Evolutionary conservation across 2,113 vertebrate genomes (phyloP).

Genomic region (Sinosuthora webbiana): DNA sequence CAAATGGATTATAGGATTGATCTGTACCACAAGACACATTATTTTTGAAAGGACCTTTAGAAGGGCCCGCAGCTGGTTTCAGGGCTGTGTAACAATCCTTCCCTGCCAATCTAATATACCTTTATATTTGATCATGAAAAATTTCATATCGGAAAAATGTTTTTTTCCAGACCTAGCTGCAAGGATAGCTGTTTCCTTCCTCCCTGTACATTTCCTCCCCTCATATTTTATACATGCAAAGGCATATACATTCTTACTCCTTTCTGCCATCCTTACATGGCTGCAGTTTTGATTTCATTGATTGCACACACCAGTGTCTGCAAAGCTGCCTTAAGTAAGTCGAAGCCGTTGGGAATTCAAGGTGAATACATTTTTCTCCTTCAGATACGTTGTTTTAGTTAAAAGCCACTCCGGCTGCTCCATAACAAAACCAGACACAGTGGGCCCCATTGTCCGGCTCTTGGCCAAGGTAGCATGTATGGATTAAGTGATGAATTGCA

Average conservation of each 20-base stretch:
- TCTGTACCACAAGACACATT: background rate
- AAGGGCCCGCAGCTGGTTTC: background rate
- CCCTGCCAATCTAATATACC: background rate
- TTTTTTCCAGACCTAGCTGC: background rate
- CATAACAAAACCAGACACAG: constrained; percentile 33
- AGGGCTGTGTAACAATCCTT: background rate
- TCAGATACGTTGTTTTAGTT: constrained; percentile 47
- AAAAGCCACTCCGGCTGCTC: constrained; percentile 59
- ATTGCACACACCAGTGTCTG: constrained; percentile 7
- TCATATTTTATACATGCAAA: constrained; percentile 5
- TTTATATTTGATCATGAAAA: background rate
- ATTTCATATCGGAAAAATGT: background rate
- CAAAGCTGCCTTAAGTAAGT: constrained; percentile 30
- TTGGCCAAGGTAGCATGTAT: constrained; percentile 22
- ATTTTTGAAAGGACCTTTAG: background rate
- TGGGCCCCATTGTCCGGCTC: constrained; percentile 41
- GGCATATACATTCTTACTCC: background rate
- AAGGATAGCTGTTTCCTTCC: background rate
- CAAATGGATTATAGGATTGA: background rate
- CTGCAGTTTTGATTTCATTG: constrained; percentile 28
- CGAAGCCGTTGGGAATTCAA: constrained; percentile 34
- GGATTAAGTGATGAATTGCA: constrained; percentile 67
- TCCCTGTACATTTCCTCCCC: background rate
- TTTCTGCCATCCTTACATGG: background rate
- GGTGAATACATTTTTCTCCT: constrained; percentile 47